These are phyloP conservation scores for Corynorhinus townsendii DNA, from an alignment of 2,113 vertebrate genomes.

Conservation along the genomic window DNA sequence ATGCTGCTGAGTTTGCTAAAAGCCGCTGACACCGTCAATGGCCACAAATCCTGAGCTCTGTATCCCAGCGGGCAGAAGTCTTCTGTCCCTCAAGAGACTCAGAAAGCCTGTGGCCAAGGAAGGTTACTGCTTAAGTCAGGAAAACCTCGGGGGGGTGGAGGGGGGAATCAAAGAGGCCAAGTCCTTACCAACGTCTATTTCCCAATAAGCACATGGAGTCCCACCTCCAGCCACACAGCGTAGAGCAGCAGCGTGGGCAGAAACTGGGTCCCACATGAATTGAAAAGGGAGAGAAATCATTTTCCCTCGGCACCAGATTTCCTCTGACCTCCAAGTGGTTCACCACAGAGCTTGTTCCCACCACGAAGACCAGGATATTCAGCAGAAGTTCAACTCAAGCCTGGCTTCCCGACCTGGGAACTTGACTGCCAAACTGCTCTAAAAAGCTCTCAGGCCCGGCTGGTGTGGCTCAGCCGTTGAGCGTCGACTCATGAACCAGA, in stretches of 20 bases:
- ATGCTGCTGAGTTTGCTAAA: neutral
- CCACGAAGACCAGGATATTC: neutral
- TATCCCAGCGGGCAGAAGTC: neutral
- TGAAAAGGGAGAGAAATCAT: neutral
- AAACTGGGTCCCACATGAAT: neutral
- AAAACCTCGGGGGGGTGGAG: neutral
- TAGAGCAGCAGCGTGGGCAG: neutral
- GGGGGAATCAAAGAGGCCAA: neutral
- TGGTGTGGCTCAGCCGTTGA: neutral
- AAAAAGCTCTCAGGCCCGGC: neutral
- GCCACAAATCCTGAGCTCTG: neutral
- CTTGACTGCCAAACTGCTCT: fast-evolving
- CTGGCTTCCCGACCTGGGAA: neutral
- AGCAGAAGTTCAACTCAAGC: neutral
- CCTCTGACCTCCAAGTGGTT: neutral
- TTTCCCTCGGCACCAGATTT: neutral
- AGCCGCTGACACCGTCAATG: neutral
- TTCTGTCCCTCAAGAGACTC: neutral
- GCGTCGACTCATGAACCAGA: neutral
- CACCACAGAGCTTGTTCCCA: neutral
- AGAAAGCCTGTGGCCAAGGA: neutral
- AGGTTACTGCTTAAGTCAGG: neutral
- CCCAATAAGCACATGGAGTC: neutral
- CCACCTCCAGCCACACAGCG: neutral
- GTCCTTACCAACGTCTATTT: neutral